phyloP scores from a whole-genome alignment of 1,140 invertebrate species.

The Drosophila santomea region DNA sequence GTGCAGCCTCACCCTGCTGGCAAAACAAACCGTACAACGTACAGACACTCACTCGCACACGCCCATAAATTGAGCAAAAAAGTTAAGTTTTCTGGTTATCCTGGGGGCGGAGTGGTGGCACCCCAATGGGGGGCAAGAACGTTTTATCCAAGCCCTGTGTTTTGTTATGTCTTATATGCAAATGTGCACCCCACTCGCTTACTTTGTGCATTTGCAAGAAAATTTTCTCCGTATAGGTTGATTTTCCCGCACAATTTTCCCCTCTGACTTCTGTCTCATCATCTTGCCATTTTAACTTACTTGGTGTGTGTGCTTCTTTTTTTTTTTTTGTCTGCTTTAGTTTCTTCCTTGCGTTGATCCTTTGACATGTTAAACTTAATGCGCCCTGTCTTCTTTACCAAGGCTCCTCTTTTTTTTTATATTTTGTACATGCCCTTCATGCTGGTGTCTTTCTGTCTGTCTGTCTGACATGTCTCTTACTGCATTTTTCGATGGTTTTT shows the following conservation, averaged over 20 bases:
- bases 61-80: conserved; percentile 53
- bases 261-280: conserved; percentile 23
- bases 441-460: conserved; percentile 42
- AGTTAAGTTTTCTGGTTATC: conserved; percentile 58
- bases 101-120: conserved; percentile 25
- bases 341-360: conserved; percentile 63
- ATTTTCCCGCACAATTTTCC: conserved; percentile 48
- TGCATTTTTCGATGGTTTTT: conserved; percentile 59
- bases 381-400: conserved; percentile 40
- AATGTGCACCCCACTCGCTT: conserved; percentile 49
- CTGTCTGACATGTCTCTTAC: conserved; percentile 58
- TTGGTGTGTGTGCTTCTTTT: conserved; percentile 16
- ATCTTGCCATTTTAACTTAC: conserved; percentile 37
- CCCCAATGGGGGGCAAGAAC: conserved; percentile 55
- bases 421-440: conserved; percentile 1
- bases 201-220: conserved; percentile 61
- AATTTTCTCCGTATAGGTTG: conserved; percentile 66
- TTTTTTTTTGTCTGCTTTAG: not conserved
- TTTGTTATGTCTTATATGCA: conserved; percentile 78
- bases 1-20: conserved; percentile 50
- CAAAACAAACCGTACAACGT: conserved; percentile 2
- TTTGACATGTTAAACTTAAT: conserved; percentile 82
- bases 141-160: conserved; percentile 59
- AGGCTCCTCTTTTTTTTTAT: not conserved
- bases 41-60: conserved; percentile 33